Conservation (phyloP, 1,140 invertebrate species). For the Pissodes strobi region DNA sequence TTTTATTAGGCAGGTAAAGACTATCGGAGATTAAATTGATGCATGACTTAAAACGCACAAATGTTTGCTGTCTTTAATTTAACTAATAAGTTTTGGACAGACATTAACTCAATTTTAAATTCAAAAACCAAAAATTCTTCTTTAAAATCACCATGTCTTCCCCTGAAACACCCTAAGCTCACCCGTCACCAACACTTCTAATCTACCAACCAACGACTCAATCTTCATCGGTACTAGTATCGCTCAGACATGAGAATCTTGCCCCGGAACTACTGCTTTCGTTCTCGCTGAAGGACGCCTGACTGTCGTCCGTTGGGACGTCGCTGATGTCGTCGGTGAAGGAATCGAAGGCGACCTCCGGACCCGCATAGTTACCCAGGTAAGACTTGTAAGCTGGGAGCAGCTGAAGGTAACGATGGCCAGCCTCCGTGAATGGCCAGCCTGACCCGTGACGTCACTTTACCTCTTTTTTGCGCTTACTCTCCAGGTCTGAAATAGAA, state of each 20-base stretch:
- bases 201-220: neutral
- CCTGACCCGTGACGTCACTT: slow-evolving; percentile 54
- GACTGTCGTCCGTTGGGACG: neutral
- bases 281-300: slow-evolving; percentile 11
- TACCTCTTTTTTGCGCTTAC: slow-evolving; percentile 53
- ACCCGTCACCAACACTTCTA: neutral
- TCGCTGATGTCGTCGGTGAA: neutral
- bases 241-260: slow-evolving; percentile 4
- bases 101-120: too few species aligned
- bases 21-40: too few species aligned
- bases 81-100: too few species aligned
- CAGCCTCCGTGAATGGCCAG: slow-evolving; percentile 35
- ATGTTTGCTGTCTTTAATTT: too few species aligned
- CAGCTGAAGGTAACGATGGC: slow-evolving; percentile 40
- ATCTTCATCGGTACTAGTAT: slow-evolving; percentile 17
- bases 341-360: neutral
- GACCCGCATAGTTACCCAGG: neutral
- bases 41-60: too few species aligned
- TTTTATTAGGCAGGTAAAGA: too few species aligned
- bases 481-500: slow-evolving; percentile 51
- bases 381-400: slow-evolving; percentile 33
- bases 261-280: slow-evolving; percentile 11
- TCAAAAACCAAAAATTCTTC: neutral
- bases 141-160: too few species aligned
- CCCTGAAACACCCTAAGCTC: neutral